Base-by-base conservation (phyloP, 2,113 vertebrate species). In the Dipodomys stephensi region DNA sequence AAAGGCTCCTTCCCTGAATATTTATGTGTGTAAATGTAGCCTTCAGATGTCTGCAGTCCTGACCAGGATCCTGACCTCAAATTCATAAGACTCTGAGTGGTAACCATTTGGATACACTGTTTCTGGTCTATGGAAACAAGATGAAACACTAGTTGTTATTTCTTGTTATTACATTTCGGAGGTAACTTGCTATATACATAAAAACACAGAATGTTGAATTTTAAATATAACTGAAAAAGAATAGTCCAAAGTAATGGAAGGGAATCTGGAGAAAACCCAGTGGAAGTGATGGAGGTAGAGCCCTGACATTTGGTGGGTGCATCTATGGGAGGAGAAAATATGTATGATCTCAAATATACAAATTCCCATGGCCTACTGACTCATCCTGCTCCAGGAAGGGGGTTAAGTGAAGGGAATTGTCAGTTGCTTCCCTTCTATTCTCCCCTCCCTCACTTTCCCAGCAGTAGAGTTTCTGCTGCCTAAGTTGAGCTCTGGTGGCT, bases 341-440 rank as follows among this genome's bases (percentile, higher is more conserved):
- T 6, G 3, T 0, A 6, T 23, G 44, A 6, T 64, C 15, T 57
- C 53, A 60, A 1, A 6, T 19, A 3, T 4, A 4, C 1, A 6
- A n/a, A 6, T 64, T 23, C 22, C 62, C 22, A 64, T 64, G 62
- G 6, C 62, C 62, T 25, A 1, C 22, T 64, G 62, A 64, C 62
- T 25, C 62, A 64, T 44, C 74, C 22, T 23, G 22, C 23, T 64
- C 20, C 8, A 64, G 62, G 62, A 12, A 23, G 22, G 23, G 62
- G 22, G 23, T 23, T 25, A 64, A 25, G 1, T 18, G 39, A 18
- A 23, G 28, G 35, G 32, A n/a, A 64, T 64, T 8, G 62, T 64
- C 62, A 64, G 62, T 2, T 20, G 20, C 8, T 64, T 64, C 20
- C 22, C 62, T 64, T 25, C 22, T 23, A 60, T 18, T 18, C 57